These are phyloP conservation scores for Ceyx cyanopectus DNA, from an alignment of 2,113 vertebrate species.

Conservation along the genomic window DNA sequence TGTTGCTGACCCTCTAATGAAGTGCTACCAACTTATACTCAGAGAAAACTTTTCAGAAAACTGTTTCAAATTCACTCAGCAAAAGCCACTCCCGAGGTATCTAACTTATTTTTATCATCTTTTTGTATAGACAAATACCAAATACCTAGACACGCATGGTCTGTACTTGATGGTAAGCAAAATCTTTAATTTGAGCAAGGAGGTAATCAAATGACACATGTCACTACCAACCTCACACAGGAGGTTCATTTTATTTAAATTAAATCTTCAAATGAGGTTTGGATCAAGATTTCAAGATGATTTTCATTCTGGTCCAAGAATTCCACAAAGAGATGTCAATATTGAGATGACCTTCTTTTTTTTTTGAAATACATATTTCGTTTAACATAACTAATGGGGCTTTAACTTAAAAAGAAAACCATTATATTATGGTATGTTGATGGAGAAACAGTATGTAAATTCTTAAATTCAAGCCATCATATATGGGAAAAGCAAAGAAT, in stretches of 20 bases:
- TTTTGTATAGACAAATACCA: neutral
- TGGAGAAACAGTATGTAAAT: neutral
- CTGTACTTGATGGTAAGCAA: neutral
- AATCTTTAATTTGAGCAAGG: neutral
- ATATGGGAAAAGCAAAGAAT: neutral
- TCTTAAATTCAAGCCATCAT: neutral
- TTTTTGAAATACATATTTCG: neutral
- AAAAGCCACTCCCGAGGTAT: neutral
- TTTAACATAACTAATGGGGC: conserved; percentile 11
- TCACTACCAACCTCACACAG: neutral
- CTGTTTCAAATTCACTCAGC: neutral
- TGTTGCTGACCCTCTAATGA: neutral
- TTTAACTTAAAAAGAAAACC: conserved; percentile 6
- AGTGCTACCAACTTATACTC: neutral
- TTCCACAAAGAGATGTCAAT: neutral
- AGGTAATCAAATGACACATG: neutral
- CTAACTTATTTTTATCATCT: neutral
- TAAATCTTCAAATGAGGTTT: neutral
- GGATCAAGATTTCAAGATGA: neutral
- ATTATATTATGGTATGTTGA: neutral
- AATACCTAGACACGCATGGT: neutral
- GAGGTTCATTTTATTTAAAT: neutral
- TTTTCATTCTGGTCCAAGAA: neutral
- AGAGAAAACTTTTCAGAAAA: neutral
- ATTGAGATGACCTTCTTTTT: neutral